Evolutionary conservation across 2,113 vertebrate genomes (phyloP), one percentile per base, ranked within the genome.

Genomic region (Chitala chitala): DNA sequence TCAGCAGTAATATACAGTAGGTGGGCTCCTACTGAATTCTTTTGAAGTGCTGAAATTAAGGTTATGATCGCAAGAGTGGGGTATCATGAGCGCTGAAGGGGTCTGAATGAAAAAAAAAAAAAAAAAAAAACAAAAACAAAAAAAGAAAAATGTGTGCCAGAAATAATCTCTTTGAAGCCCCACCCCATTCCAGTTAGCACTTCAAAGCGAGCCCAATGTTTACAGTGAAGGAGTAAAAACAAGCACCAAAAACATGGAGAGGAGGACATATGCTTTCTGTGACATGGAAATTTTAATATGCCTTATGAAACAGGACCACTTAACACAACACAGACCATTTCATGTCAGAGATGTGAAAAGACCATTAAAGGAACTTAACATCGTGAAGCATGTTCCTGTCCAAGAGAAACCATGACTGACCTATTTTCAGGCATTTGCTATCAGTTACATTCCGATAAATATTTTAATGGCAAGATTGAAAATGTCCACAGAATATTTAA

Each of bases 31-130:
- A 10, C 10, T 63, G 33, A 2, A 33, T 61, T 8, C 68, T 53
- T 68, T 48, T 69, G 46, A 69, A 69, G 46, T 69, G 38, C 24
- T 59, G 38, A 73, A 48, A 63, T 63, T 56, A 46, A 73, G 56
- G 71, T 61, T 59, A 50, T 73, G 42, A 46, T 73, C 42, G 51
- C 22, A 63, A n/a, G 40, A 59, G 31, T 42, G 42, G 26, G 42
- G n/a, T 50, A 73, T 31, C 3, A 26, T 29, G 22, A 44, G 22
- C 42, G 48, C 36, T 58, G 53, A 55, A 13, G 54, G 38, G 42
- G 40, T 46, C 12, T 31, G 17, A 55, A 29, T 58, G 44, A 51
- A 63, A 63, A 59, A n/a, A 40, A 54, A 26, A 36, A 46, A 26
- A 69, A 26, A n/a, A 20, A 5, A 7, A 46, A n/a, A n/a, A 22